Evolutionary conservation across 2,797 vertebrate species (phyloP).

Genomic region (Myripristis murdjan): DNA sequence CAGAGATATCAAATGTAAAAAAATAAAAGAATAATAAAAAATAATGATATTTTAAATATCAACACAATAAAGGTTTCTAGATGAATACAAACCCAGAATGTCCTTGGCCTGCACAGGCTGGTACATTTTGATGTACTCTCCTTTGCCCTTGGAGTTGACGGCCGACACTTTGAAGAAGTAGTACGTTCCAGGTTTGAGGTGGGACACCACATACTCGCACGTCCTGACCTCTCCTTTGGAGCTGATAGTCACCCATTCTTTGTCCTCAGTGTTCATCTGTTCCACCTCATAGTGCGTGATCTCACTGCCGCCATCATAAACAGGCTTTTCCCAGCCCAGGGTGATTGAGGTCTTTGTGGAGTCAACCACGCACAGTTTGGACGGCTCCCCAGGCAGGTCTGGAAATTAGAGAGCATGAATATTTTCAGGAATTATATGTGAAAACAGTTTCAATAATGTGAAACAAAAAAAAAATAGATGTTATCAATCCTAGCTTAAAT

Average conservation of each 20-base stretch:
- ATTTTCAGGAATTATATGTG: not conserved
- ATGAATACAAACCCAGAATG: constrained; percentile 91
- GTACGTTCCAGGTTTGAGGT: constrained; percentile 92
- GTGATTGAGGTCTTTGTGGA: constrained; percentile 98
- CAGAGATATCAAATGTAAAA: not conserved
- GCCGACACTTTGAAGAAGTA: constrained; percentile 96
- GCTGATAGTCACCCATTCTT: constrained; percentile 93
- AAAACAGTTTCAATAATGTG: not conserved
- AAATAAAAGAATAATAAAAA: no score
- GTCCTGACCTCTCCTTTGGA: constrained; percentile 92
- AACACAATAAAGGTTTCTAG: not conserved
- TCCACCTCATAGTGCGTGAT: constrained; percentile 93
- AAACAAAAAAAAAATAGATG: not conserved
- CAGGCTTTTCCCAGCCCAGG: constrained; percentile 94
- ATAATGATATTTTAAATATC: not conserved
- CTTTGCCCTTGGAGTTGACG: constrained; percentile 92
- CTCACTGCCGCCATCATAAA: constrained; percentile 95
- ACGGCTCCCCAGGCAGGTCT: constrained; percentile 95
- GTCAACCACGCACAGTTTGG: constrained; percentile 94
- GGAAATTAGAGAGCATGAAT: constrained; percentile 45
- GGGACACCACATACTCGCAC: constrained; percentile 95
- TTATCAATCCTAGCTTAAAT: not conserved
- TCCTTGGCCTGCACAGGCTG: constrained; percentile 97
- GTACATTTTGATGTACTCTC: constrained; percentile 94
- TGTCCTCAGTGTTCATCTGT: constrained; percentile 91